phyloP scores from a whole-genome alignment of 1,140 invertebrate species.

The Drosophila takahashii region DNA sequence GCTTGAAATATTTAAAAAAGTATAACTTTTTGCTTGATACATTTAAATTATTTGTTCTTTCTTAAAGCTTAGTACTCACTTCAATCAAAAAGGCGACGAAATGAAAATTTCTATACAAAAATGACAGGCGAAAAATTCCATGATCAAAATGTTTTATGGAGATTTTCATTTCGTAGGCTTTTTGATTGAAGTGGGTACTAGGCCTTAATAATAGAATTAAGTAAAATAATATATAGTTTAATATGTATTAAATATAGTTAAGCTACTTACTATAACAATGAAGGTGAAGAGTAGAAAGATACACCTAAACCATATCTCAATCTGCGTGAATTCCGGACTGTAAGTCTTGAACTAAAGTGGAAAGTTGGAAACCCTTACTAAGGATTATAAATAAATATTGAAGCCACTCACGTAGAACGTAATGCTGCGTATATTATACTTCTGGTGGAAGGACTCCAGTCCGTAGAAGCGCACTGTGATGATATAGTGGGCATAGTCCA shows the following conservation, averaged over 20 bases:
- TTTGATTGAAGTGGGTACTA: too few species aligned
- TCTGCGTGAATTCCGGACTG: slow-evolving; percentile 97
- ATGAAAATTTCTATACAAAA: too few species aligned
- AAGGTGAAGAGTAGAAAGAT: slow-evolving; percentile 96
- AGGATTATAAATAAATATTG: slow-evolving; percentile 25
- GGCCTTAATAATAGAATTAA: neutral
- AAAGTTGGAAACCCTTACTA: too few species aligned
- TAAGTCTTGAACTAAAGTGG: slow-evolving; percentile 95
- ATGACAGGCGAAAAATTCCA: too few species aligned
- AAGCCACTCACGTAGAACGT: slow-evolving; percentile 93
- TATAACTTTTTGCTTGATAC: too few species aligned
- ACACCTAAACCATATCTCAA: slow-evolving; percentile 98
- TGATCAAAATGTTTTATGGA: too few species aligned
- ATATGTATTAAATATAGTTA: neutral
- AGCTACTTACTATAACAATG: slow-evolving; percentile 92
- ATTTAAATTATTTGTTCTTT: too few species aligned
- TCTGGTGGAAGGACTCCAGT: slow-evolving; percentile 92
- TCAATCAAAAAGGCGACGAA: too few species aligned
- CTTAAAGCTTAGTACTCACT: too few species aligned
- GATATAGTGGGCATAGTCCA: slow-evolving; percentile 95
- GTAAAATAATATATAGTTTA: neutral
- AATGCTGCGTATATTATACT: slow-evolving; percentile 93
- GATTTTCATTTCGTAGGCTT: too few species aligned
- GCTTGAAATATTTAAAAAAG: too few species aligned
- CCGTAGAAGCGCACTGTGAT: slow-evolving; percentile 94